These are phyloP conservation scores for Dicranocentrus wangi DNA, from an alignment of 2,888 invertebrate species.

Conservation along the genomic window DNA sequence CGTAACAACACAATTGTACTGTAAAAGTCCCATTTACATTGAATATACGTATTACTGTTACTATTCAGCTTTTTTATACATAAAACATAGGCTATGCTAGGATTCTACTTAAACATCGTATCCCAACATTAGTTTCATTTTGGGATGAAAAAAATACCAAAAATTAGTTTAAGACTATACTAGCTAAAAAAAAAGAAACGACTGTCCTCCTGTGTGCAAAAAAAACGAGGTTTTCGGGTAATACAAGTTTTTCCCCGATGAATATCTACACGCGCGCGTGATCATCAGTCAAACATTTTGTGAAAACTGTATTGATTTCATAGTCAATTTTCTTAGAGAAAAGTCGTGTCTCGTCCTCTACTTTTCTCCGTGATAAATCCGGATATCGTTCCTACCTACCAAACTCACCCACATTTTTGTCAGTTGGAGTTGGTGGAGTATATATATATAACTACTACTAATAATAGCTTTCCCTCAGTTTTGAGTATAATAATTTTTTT, in stretches of 20 bases:
- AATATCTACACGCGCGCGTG: neutral
- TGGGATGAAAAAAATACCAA: constrained; percentile 12
- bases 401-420: too few species aligned
- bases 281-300: neutral
- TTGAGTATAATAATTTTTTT: too few species aligned
- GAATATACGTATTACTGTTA: constrained; percentile 34
- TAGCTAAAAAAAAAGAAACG: neutral
- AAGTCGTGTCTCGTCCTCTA: neutral
- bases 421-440: too few species aligned
- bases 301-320: too few species aligned
- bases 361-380: too few species aligned
- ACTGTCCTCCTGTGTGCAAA: neutral
- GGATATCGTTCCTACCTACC: too few species aligned
- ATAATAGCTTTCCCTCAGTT: too few species aligned
- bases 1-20: neutral
- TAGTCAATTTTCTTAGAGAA: neutral
- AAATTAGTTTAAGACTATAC: constrained; percentile 14
- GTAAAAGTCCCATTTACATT: constrained; percentile 48
- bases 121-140: neutral
- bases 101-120: neutral
- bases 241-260: too few species aligned
- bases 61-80: constrained; percentile 15
- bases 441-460: too few species aligned
- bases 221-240: too few species aligned
- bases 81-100: neutral